phyloP scores from a whole-genome alignment of 2,888 invertebrate genomes.

The Meteorus colon region DNA sequence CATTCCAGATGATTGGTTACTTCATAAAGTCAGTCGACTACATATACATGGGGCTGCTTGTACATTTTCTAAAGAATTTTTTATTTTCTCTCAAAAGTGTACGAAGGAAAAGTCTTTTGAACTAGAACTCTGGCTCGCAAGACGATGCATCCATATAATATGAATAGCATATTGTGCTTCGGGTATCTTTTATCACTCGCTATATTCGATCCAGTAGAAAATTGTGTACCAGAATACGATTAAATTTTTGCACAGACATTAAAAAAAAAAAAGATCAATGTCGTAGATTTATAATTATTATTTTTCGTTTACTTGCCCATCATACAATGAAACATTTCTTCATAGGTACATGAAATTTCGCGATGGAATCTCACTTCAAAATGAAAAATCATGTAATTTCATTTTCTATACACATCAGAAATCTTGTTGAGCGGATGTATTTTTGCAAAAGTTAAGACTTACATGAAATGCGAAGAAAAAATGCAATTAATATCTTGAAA shows the following conservation, averaged over 20 bases:
- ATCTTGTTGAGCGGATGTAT: too few relatives aligned
- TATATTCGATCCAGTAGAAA: neutral
- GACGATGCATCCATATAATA: neutral
- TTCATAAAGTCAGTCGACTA: constrained; percentile 26
- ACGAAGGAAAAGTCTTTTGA: neutral
- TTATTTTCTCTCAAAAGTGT: neutral
- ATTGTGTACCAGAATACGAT: neutral
- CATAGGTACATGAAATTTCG: too few relatives aligned
- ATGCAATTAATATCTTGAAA: too few relatives aligned
- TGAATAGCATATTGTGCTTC: neutral
- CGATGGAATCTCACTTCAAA: too few relatives aligned
- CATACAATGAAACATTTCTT: too few relatives aligned
- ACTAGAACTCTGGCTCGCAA: neutral
- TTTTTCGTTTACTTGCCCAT: too few relatives aligned
- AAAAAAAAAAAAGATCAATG: neutral
- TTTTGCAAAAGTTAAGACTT: too few relatives aligned
- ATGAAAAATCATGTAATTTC: too few relatives aligned
- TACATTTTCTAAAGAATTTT: constrained; percentile 4
- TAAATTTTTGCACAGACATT: neutral
- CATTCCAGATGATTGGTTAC: constrained; percentile 33
- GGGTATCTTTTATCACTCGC: neutral
- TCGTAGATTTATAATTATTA: too few relatives aligned
- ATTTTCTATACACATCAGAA: too few relatives aligned
- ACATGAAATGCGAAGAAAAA: too few relatives aligned
- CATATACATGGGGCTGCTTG: neutral